Conservation (phyloP, 2,797 vertebrate species). For the Corythornis leucogaster region DNA sequence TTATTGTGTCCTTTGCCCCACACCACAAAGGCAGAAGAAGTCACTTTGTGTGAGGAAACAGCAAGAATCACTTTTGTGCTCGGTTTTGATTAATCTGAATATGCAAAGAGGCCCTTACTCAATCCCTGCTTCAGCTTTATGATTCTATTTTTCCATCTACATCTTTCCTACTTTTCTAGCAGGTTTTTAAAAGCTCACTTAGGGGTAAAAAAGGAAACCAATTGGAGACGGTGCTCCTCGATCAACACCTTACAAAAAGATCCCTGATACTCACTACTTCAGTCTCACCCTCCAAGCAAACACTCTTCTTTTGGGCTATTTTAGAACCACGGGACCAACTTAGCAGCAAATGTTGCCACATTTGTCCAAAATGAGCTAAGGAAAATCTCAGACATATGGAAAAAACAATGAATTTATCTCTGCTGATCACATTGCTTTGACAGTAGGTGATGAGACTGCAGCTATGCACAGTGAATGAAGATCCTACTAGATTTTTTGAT, state of each 20-base stretch:
- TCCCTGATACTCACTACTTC: background rate
- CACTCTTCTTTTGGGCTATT: background rate
- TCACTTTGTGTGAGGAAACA: background rate
- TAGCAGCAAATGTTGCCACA: conserved; percentile 5
- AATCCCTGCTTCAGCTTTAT: conserved; percentile 7
- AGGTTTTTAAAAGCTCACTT: conserved; percentile 13
- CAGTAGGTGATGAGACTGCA: background rate
- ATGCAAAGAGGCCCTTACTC: background rate
- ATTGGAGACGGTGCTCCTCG: background rate
- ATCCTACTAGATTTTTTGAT: background rate
- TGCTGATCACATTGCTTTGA: background rate
- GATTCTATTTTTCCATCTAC: background rate
- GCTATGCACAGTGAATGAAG: background rate
- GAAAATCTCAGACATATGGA: conserved; percentile 18
- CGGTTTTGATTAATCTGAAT: background rate
- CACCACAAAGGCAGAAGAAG: background rate
- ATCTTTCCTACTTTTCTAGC: background rate
- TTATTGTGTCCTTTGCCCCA: background rate
- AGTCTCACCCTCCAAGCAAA: background rate
- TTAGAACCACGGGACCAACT: conserved; percentile 2
- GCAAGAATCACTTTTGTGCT: background rate
- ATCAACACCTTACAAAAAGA: conserved; percentile 24
- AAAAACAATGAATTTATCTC: conserved; percentile 20
- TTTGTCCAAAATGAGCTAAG: conserved; percentile 29
- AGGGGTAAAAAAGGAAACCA: background rate